phyloP scores from a whole-genome alignment of 2,888 invertebrate species.

The Neoascia interrupta region DNA sequence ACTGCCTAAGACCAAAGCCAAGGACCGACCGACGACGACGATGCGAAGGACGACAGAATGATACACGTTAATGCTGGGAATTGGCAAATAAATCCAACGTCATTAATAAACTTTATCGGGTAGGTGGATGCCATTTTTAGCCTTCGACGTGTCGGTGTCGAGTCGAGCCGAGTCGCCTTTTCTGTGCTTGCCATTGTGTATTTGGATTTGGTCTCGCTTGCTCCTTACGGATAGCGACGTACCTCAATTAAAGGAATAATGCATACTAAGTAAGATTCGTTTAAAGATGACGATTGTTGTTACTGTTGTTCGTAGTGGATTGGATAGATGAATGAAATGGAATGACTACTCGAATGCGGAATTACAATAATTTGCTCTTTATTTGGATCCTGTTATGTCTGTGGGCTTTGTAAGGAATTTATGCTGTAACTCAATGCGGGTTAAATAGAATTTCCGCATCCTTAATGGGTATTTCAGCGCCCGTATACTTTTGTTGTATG shows the following conservation, averaged over 20 bases:
- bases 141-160: conserved; percentile 46
- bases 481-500: conserved; percentile 44
- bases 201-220: conserved; percentile 38
- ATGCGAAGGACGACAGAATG: conserved; percentile 45
- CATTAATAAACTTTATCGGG: conserved; percentile 69
- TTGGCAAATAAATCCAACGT: conserved; percentile 69
- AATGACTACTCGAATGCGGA: conserved; percentile 34
- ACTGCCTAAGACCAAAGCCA: neutral
- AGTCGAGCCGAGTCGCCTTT: neutral
- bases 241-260: conserved; percentile 52
- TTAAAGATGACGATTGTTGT: conserved; percentile 37
- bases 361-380: conserved; percentile 34
- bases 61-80: conserved; percentile 66
- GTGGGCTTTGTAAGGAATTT: neutral
- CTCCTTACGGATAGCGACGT: conserved; percentile 11
- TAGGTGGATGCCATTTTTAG: conserved; percentile 69
- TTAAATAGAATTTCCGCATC: conserved; percentile 58
- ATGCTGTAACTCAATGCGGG: conserved; percentile 38
- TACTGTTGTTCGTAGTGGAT: neutral
- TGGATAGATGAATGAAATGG: conserved; percentile 27
- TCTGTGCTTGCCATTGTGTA: neutral
- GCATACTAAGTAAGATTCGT: conserved; percentile 58
- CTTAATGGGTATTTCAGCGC: conserved; percentile 51
- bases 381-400: neutral
- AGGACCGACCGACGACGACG: conserved; percentile 4